phyloP scores from a whole-genome alignment of 2,888 invertebrate genomes.

The Anagyrus pseudococci region DNA sequence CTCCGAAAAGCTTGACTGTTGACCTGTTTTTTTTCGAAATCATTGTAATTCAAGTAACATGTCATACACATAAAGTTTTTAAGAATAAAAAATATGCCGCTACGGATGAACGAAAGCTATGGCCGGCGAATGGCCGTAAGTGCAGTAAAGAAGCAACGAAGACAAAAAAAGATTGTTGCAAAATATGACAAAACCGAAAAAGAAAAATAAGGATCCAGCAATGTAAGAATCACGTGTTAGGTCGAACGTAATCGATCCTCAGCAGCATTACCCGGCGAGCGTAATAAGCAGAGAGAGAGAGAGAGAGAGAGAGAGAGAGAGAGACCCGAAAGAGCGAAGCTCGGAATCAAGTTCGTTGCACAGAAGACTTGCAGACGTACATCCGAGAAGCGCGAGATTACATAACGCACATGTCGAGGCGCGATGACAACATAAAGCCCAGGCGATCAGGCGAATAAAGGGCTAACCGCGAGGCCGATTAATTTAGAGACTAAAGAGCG shows the following conservation, averaged over 20 bases:
- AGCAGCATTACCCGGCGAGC: too few species aligned
- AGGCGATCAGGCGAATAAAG: conserved; percentile 19
- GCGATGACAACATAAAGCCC: conserved; percentile 41
- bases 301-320: too few species aligned
- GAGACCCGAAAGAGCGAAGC: too few species aligned
- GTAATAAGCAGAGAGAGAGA: too few species aligned
- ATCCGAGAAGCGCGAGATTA: too few species aligned
- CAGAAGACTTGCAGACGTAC: too few species aligned
- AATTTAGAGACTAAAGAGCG: background rate
- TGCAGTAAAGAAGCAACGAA: background rate
- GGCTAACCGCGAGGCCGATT: background rate
- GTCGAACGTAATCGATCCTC: too few species aligned
- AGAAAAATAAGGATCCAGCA: background rate
- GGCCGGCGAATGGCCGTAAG: background rate
- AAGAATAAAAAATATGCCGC: background rate
- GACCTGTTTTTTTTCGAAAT: conserved; percentile 28
- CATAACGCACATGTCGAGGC: too few species aligned
- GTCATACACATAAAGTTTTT: background rate
- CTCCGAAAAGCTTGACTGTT: conserved; percentile 28
- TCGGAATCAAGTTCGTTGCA: too few species aligned
- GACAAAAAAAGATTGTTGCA: background rate
- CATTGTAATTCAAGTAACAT: background rate
- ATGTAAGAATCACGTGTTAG: conserved; percentile 40
- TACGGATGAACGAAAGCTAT: background rate
- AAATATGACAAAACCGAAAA: background rate